Conservation (phyloP, 2,797 vertebrate species). For the Perodicticus potto region DNA sequence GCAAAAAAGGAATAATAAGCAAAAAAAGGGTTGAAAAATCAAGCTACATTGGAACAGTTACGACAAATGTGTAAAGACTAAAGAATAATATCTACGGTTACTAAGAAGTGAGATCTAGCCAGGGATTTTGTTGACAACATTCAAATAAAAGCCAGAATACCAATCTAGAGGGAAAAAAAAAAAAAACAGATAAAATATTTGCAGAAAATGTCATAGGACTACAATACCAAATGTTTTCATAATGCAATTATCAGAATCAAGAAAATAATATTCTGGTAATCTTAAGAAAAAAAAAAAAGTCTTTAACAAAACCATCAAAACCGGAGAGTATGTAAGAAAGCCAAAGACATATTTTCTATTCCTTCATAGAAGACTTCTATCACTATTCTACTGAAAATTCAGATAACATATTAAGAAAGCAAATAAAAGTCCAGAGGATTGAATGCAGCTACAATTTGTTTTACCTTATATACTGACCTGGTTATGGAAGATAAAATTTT, state of each 20-base stretch:
- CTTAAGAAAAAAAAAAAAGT: neutral
- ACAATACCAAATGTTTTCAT: neutral
- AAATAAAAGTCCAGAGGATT: constrained; percentile 2
- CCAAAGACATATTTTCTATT: neutral
- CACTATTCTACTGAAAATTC: neutral
- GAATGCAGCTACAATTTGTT: neutral
- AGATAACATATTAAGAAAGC: neutral
- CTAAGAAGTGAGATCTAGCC: neutral
- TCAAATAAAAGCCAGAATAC: neutral
- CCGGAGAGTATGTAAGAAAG: constrained; percentile 2
- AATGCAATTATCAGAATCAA: neutral
- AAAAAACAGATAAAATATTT: neutral
- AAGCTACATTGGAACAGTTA: neutral
- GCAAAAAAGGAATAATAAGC: neutral
- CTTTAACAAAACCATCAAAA: constrained; percentile 16
- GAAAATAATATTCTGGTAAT: constrained; percentile 17
- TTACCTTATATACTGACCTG: neutral
- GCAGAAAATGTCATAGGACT: constrained; percentile 36
- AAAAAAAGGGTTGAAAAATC: neutral
- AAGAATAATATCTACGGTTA: neutral
- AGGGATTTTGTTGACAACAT: neutral
- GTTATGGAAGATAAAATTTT: neutral
- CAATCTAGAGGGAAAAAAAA: neutral
- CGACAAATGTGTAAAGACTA: neutral
- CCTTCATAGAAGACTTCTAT: neutral